phyloP scores from a whole-genome alignment of 2,797 vertebrate genomes.

The Thaleichthys pacificus region DNA sequence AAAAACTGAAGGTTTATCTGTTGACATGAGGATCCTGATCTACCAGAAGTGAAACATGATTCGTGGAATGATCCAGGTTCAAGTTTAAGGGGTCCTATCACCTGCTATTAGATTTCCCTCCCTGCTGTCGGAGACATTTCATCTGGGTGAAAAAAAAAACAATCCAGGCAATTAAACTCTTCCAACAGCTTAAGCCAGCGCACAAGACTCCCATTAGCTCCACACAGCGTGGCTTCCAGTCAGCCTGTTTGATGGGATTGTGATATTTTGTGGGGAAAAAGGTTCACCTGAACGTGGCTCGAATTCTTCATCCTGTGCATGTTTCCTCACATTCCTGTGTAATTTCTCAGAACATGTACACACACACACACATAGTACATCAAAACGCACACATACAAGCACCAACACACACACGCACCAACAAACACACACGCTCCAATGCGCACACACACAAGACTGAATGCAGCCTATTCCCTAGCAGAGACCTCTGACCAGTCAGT shows the following conservation, averaged over 20 bases:
- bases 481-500: slow-evolving; percentile 63
- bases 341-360: slow-evolving; percentile 64
- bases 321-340: slow-evolving; percentile 72
- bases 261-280: slow-evolving; percentile 62
- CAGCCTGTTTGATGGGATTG: slow-evolving; percentile 67
- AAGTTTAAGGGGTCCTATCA: slow-evolving; percentile 17
- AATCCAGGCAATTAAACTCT: slow-evolving; percentile 55
- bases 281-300: slow-evolving; percentile 62
- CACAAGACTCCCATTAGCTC: slow-evolving; percentile 71
- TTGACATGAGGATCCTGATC: background rate
- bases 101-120: slow-evolving; percentile 29
- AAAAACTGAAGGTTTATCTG: slow-evolving; percentile 17
- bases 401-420: background rate
- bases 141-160: slow-evolving; percentile 30
- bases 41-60: slow-evolving; percentile 4
- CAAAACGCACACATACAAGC: slow-evolving; percentile 11
- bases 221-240: slow-evolving; percentile 49
- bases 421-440: slow-evolving; percentile 2
- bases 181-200: slow-evolving; percentile 58
- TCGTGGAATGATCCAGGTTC: background rate
- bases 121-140: slow-evolving; percentile 41
- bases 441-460: slow-evolving; percentile 17
- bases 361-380: slow-evolving; percentile 1
- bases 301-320: slow-evolving; percentile 74
- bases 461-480: slow-evolving; percentile 38